These are phyloP conservation scores for Phragmatobia fuliginosa DNA, from an alignment of 2,888 invertebrate species.

Conservation along the genomic window DNA sequence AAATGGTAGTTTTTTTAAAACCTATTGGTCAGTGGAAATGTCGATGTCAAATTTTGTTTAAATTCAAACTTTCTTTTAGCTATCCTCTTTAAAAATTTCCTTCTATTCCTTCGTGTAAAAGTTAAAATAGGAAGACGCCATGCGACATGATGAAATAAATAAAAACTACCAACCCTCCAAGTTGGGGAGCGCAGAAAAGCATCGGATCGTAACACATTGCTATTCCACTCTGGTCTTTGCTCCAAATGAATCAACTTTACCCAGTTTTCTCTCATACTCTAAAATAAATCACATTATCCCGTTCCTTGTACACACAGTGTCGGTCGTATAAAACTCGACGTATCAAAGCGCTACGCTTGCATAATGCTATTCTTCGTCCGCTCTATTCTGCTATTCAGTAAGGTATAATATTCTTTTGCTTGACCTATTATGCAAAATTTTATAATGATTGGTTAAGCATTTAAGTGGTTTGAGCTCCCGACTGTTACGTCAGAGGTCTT, in stretches of 20 bases:
- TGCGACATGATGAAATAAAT: neutral
- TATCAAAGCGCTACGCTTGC: neutral
- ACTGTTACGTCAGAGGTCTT: too few relatives aligned
- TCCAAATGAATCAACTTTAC: conserved; percentile 17
- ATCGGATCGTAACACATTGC: conserved; percentile 12
- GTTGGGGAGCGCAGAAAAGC: neutral
- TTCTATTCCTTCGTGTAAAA: neutral
- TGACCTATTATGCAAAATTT: neutral
- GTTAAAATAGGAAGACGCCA: neutral
- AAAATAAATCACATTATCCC: conserved; percentile 15
- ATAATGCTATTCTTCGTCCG: neutral
- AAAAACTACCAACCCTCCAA: neutral
- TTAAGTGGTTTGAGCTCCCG: too few relatives aligned
- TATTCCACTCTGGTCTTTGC: conserved; percentile 7
- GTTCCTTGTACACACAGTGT: neutral
- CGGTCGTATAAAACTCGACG: neutral
- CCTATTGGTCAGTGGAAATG: neutral
- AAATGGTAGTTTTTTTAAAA: neutral
- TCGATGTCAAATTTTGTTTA: neutral
- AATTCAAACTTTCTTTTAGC: neutral
- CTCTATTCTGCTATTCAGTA: too few relatives aligned
- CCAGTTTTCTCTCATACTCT: neutral
- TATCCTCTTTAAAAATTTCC: neutral
- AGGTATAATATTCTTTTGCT: neutral
- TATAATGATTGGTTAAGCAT: too few relatives aligned